Percentiles rank a stretch among this genome's conserved stretches.
phyloP scores from a whole-genome alignment of 2,888 invertebrate genomes.

The Pyrocoelia pectoralis region DNA sequence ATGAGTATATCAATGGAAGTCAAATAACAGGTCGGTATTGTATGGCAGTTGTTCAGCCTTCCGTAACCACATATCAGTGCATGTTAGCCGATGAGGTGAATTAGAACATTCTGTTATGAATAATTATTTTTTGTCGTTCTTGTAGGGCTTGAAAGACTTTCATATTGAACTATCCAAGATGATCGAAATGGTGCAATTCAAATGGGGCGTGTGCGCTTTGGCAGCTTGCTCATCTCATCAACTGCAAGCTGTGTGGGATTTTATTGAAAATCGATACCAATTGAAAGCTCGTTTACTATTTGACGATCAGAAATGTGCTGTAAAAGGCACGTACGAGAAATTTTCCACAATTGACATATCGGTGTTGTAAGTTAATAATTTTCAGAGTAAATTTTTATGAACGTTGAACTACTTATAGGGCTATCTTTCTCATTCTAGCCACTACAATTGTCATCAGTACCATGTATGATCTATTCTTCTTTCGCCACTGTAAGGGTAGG shows the following conservation, averaged over 20 bases:
- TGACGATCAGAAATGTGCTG: neutral
- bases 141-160: no score
- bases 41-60: constrained; percentile 35
- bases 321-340: neutral
- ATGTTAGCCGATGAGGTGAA: neutral
- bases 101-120: neutral
- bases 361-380: no score
- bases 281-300: constrained; percentile 13
- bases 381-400: no score
- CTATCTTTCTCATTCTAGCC: constrained; percentile 4
- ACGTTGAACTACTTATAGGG: constrained; percentile 16
- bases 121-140: no score
- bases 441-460: constrained; percentile 26
- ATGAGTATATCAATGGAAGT: constrained; percentile 41
- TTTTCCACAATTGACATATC: neutral
- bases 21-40: constrained; percentile 56
- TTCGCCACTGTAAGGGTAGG: no score
- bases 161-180: neutral
- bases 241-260: constrained; percentile 31
- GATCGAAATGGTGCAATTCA: neutral
- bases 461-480: no score
- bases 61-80: neutral
- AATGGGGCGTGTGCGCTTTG: constrained; percentile 28
- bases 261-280: constrained; percentile 23
- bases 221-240: constrained; percentile 29